Base-by-base conservation (phyloP, 2,888 invertebrate species). In the Macaria notata region DNA sequence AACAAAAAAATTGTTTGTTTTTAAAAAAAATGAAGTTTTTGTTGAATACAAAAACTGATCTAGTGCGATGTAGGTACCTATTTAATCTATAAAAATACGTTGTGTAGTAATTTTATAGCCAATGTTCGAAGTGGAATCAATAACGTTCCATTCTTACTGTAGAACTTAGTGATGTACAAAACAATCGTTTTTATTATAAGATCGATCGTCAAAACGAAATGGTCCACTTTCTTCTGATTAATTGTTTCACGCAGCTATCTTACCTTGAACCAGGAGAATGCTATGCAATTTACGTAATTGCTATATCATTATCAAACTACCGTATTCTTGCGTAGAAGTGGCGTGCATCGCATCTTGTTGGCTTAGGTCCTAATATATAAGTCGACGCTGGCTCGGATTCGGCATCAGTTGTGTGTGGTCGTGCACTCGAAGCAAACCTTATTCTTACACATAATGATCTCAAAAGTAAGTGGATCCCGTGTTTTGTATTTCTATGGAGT, bases 341-440 rank as follows among this genome's bases (percentile, higher is more conserved):
- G 78, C 75, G 78, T 78, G 75, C 82, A 75, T 78, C 79, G 82
- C 86, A 86, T 89, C 89, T 88, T 81, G 74, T 75, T 72, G 74
- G 79, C 80, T 76, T 80, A 79, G 61, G 54, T 64, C 59, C 82
- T 80, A 82, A 89, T 91, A 91, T 91, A 91, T 86, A 91, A 90
- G 90, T 83, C 79, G 78, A 65, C 73, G 78, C 71, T 69, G 74
- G 68, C 75, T 69, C 71, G 78, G 72, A 71, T 41, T 82, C 79
- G 73, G 72, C 82, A 91, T 84, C 89, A 91, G 91, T 91, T 81
- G 90, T 87, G 90, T 89, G 88, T 86, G 83, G 84, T 86, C 84
- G 86, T 79, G 86, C 86, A 80, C 76, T 84, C 88, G 83, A 83
- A 83, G 84, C 83, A 83, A 88, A 89, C 84, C 88, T 84, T 79